These are phyloP conservation scores for Caradrina clavipalpis DNA, from an alignment of 2,888 invertebrate genomes.

Conservation along the genomic window DNA sequence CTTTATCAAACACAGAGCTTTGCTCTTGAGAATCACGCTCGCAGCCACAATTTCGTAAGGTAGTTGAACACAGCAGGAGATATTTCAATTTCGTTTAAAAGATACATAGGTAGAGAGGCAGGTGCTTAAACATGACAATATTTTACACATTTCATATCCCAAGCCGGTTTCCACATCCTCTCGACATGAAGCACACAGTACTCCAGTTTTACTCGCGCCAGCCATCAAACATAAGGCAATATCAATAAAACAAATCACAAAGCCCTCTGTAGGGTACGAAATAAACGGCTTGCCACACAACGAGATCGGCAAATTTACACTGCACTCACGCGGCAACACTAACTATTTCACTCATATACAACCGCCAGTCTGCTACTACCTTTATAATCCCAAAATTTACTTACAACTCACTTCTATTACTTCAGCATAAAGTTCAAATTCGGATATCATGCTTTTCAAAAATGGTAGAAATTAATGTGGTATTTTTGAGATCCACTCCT, in stretches of 20 bases:
- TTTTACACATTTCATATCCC: neutral
- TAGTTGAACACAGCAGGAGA: too few relatives aligned
- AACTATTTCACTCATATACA: conserved; percentile 83
- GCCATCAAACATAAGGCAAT: conserved; percentile 60
- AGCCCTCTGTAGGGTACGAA: conserved; percentile 75
- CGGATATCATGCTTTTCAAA: neutral
- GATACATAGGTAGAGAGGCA: too few relatives aligned
- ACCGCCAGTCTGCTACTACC: conserved; percentile 59
- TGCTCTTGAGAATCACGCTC: too few relatives aligned
- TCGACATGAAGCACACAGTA: conserved; percentile 28
- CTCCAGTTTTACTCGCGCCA: conserved; percentile 41
- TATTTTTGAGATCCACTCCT: conserved; percentile 74
- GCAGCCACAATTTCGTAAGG: too few relatives aligned
- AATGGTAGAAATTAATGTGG: conserved; percentile 63
- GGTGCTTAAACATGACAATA: neutral
- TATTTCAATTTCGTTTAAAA: too few relatives aligned
- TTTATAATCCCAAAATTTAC: conserved; percentile 44
- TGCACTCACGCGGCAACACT: conserved; percentile 87
- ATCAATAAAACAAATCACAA: conserved; percentile 83
- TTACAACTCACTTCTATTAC: conserved; percentile 52
- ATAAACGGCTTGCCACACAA: conserved; percentile 84
- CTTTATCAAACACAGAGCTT: too few relatives aligned
- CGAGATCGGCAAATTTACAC: conserved; percentile 88
- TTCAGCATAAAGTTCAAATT: conserved; percentile 57
- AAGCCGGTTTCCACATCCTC: conserved; percentile 4